phyloP scores from a whole-genome alignment of 1,140 invertebrate genomes.

The Spodoptera litura region DNA sequence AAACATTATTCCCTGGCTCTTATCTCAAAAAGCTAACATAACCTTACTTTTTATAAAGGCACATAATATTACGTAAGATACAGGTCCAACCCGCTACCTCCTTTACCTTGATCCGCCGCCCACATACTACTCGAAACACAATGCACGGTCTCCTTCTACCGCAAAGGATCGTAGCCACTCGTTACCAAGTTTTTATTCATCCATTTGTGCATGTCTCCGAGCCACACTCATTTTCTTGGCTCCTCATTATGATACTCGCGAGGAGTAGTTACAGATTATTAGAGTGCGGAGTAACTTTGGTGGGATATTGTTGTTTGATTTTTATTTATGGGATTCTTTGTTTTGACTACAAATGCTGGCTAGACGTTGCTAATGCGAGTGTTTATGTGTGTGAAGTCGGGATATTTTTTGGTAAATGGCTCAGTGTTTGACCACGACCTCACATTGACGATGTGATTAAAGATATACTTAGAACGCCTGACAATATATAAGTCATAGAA shows the following conservation, averaged over 20 bases:
- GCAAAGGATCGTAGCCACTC: conserved; percentile 25
- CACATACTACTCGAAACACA: conserved; percentile 40
- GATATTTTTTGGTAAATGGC: too few species aligned
- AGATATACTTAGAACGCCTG: too few species aligned
- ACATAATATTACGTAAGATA: too few species aligned
- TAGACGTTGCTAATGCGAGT: neutral
- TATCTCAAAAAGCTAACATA: too few species aligned
- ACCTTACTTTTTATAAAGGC: too few species aligned
- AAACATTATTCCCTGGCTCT: too few species aligned
- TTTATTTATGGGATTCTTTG: neutral
- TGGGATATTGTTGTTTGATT: neutral
- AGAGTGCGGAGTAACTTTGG: neutral
- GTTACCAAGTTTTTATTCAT: conserved; percentile 34
- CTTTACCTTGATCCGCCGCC: neutral
- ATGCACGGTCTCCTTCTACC: conserved; percentile 28
- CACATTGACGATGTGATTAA: too few species aligned
- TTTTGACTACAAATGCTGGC: neutral
- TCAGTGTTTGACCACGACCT: too few species aligned
- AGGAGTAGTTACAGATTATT: conserved; percentile 3
- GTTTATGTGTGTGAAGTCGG: too few species aligned
- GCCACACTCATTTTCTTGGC: conserved; percentile 1
- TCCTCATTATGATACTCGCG: conserved; percentile 21
- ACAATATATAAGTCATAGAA: too few species aligned
- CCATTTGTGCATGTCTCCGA: conserved; percentile 17
- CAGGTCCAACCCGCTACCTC: neutral